A percentile compares a stretch with the other conserved stretches of the same genome.
phyloP scores from a whole-genome alignment of 2,113 vertebrate genomes.

The Ia io region DNA sequence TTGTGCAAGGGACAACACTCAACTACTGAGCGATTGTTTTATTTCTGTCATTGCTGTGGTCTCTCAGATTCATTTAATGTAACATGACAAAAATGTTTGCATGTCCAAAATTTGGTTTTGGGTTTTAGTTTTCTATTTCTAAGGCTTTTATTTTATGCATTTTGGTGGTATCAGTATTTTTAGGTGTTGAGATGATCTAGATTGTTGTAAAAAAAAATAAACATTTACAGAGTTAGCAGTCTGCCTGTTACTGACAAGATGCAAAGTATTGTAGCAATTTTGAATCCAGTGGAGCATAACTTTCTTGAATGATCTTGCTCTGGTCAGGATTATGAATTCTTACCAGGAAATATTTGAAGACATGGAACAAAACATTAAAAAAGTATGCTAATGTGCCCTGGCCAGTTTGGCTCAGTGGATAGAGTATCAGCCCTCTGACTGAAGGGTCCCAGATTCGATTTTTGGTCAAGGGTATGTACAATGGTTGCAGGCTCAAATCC shows the following conservation, averaged over 20 bases:
- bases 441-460: too few species aligned
- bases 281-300: not conserved
- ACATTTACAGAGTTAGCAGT: not conserved
- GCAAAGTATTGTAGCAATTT: not conserved
- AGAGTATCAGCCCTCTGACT: too few species aligned
- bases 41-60: not conserved
- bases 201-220: not conserved
- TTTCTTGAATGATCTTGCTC: not conserved
- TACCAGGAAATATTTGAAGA: conserved; percentile 36
- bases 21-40: not conserved
- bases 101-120: not conserved
- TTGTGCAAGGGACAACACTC: too few species aligned
- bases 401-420: too few species aligned
- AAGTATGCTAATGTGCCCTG: not conserved
- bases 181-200: not conserved
- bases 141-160: not conserved
- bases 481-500: too few species aligned
- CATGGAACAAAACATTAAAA: not conserved
- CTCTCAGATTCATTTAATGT: not conserved
- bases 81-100: not conserved
- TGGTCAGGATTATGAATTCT: not conserved
- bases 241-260: not conserved
- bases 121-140: conserved; percentile 17
- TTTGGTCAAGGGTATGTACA: too few species aligned
- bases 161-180: not conserved